Evolutionary conservation across 1,140 invertebrate genomes (phyloP).

Genomic region (Pachypeltis micranthus): DNA sequence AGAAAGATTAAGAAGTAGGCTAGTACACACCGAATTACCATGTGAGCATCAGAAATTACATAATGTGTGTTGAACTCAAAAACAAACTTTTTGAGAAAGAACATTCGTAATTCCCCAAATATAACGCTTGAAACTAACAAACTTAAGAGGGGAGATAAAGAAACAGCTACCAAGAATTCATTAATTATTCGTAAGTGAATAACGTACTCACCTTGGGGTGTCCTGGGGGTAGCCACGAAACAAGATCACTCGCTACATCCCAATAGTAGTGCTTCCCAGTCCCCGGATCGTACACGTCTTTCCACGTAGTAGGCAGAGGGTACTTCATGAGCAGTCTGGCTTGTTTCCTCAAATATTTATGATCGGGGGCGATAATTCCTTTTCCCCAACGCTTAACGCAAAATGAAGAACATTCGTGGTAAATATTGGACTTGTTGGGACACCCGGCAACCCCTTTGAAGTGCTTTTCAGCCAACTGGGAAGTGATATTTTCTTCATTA

Average conservation of each 20-base stretch:
- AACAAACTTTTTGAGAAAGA: no score
- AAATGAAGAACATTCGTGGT: conserved; percentile 80
- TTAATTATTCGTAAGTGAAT: no score
- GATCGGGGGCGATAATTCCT: conserved; percentile 55
- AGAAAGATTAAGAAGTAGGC: no score
- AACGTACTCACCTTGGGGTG: conserved; percentile 70
- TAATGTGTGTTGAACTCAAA: no score
- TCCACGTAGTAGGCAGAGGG: conserved; percentile 85
- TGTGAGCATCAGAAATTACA: no score
- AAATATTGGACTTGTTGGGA: conserved; percentile 92
- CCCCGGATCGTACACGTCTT: conserved; percentile 77
- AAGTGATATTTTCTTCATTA: conserved; percentile 15
- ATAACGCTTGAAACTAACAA: no score
- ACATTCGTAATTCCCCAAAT: no score
- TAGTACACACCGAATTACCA: no score
- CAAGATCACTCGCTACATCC: conserved; percentile 81
- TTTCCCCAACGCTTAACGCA: conserved; percentile 82
- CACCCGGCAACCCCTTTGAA: conserved; percentile 61
- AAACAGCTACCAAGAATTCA: no score
- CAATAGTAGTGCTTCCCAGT: conserved; percentile 88
- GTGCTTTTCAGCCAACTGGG: conserved; percentile 18
- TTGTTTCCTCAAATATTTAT: conserved; percentile 61
- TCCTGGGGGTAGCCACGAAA: conserved; percentile 85
- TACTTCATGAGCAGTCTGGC: conserved; percentile 72
- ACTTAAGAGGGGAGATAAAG: no score